Evolutionary conservation across 30 jellyfish, hydroid and myxozoan genomes (phyloP).

Genomic region (Mastigias papua): DNA sequence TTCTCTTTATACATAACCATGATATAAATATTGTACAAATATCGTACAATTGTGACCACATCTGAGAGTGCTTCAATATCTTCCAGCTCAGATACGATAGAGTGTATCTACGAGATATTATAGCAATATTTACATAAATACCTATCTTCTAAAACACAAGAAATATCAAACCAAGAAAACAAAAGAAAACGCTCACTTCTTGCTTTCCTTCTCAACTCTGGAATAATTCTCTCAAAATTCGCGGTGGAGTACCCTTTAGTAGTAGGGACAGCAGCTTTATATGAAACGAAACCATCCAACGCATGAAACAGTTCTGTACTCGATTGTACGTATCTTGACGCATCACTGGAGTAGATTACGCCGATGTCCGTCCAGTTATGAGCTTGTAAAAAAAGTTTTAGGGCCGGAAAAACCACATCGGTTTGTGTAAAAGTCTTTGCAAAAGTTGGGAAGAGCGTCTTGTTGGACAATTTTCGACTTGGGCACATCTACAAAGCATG

Average conservation of each 20-base stretch:
- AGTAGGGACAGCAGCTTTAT: slow-evolving; percentile 22
- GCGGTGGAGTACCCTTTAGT: background rate
- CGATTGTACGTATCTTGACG: slow-evolving; percentile 53
- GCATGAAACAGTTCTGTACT: slow-evolving; percentile 38
- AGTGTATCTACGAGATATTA: too few relatives aligned
- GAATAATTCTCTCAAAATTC: slow-evolving; percentile 50
- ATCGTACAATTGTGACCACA: too few relatives aligned
- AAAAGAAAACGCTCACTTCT: slow-evolving; percentile 59
- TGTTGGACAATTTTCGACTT: slow-evolving; percentile 64
- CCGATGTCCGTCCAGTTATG: slow-evolving; percentile 74
- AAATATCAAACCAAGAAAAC: too few relatives aligned
- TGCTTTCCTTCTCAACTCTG: slow-evolving; percentile 60
- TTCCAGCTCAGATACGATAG: too few relatives aligned
- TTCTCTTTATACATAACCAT: too few relatives aligned
- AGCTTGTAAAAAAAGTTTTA: slow-evolving; percentile 27
- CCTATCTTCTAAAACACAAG: too few relatives aligned
- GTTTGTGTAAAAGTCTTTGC: slow-evolving; percentile 64
- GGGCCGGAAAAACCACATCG: slow-evolving; percentile 50
- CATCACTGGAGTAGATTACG: slow-evolving; percentile 49
- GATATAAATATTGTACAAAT: too few relatives aligned
- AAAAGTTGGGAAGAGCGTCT: slow-evolving; percentile 64
- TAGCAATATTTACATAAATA: too few relatives aligned
- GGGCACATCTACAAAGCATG: slow-evolving; percentile 70
- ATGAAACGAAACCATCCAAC: slow-evolving; percentile 29
- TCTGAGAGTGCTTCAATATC: too few relatives aligned